phyloP scores from a whole-genome alignment of 2,888 invertebrate species.

The Ephialtes manifestator region DNA sequence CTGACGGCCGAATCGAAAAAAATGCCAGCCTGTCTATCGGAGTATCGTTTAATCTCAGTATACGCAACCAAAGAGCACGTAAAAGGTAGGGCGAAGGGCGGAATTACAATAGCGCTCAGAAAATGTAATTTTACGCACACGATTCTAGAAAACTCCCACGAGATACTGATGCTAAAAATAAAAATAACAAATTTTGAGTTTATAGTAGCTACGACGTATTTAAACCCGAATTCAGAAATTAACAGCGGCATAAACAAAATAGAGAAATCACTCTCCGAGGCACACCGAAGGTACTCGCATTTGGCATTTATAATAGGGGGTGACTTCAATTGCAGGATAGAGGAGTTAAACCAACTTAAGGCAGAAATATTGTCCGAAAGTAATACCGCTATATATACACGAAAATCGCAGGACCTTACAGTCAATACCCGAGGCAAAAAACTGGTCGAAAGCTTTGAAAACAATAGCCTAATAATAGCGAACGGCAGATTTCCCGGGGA shows the following conservation, averaged over 20 bases:
- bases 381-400: no score
- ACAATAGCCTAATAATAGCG: neutral
- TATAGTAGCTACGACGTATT: neutral
- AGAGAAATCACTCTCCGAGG: no score
- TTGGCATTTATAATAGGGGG: no score
- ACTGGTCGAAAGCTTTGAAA: neutral
- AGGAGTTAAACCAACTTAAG: neutral
- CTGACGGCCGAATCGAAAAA: neutral
- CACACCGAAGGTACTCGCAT: no score
- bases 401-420: neutral
- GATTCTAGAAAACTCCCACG: neutral
- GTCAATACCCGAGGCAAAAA: neutral
- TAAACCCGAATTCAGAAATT: neutral
- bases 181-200: neutral
- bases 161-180: neutral
- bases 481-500: neutral
- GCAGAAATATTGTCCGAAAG: slow-evolving; percentile 4
- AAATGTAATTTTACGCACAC: neutral
- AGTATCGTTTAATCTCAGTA: neutral
- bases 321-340: no score
- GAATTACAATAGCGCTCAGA: neutral
- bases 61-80: neutral
- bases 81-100: neutral
- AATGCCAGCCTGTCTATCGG: neutral
- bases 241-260: no score